Evolutionary conservation across 2,888 invertebrate genomes (phyloP).

Genomic region (Drosophila emarginata): DNA sequence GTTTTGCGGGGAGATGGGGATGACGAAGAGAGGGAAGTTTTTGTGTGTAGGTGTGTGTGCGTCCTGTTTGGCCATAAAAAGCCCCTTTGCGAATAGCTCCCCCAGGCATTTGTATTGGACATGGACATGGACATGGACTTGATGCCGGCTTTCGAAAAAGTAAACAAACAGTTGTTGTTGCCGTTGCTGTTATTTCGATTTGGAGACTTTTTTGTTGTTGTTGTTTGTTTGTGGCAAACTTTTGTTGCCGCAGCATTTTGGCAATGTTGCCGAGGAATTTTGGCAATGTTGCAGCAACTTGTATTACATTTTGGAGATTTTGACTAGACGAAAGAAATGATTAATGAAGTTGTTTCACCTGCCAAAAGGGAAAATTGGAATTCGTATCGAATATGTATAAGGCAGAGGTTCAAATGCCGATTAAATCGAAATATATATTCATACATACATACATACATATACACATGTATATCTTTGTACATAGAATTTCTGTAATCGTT

Average conservation of each 20-base stretch:
- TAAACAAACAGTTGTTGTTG: conserved; percentile 65
- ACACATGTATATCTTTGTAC: background rate
- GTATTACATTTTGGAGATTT: conserved; percentile 12
- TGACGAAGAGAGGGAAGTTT: conserved; percentile 19
- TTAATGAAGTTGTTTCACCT: conserved; percentile 14
- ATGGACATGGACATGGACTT: conserved; percentile 27
- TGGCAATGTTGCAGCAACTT: conserved; percentile 7
- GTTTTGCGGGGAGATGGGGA: background rate
- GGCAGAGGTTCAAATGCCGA: background rate
- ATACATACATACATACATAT: background rate
- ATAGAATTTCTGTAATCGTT: background rate
- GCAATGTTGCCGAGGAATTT: conserved; percentile 41
- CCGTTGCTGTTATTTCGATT: conserved; percentile 39
- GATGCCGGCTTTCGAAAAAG: conserved; percentile 66
- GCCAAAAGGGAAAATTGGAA: background rate
- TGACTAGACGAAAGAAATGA: conserved; percentile 18
- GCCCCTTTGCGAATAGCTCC: conserved; percentile 45
- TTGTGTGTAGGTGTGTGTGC: conserved; percentile 15
- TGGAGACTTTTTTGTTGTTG: conserved; percentile 42
- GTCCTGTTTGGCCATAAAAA: conserved; percentile 48
- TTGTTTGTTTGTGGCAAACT: conserved; percentile 21
- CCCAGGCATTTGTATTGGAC: conserved; percentile 53
- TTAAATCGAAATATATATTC: background rate
- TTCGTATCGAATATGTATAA: background rate
- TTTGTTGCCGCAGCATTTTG: conserved; percentile 59